Conservation (phyloP, 2,888 invertebrate species). For the Dilophus febrilis region DNA sequence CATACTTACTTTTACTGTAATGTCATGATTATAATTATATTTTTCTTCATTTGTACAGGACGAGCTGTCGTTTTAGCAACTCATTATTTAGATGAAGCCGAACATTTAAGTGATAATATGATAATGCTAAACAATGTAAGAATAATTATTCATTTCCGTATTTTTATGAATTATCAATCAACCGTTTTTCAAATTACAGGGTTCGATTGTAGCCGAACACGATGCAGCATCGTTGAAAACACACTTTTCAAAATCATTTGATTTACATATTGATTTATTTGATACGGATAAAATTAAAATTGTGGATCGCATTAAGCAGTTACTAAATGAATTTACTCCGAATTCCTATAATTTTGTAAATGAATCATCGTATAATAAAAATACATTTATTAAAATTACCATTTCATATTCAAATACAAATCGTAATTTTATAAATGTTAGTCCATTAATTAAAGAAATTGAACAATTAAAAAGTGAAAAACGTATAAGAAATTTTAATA, state of each 20-base stretch:
- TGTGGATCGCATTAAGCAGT: not conserved
- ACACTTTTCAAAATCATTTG: conserved; percentile 22
- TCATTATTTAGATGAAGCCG: conserved; percentile 79
- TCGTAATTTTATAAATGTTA: conserved; percentile 17
- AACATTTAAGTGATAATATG: conserved; percentile 68
- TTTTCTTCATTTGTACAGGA: conserved; percentile 22
- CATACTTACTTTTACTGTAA: too few relatives aligned
- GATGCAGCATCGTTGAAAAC: conserved; percentile 22
- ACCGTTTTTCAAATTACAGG: not conserved
- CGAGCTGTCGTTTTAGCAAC: conserved; percentile 71
- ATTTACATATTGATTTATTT: conserved; percentile 12
- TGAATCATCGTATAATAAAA: not conserved
- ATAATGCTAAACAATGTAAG: conserved; percentile 56
- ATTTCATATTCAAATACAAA: conserved; percentile 4
- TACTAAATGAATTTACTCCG: conserved; percentile 1
- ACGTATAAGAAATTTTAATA: conserved; percentile 32
- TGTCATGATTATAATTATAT: too few relatives aligned
- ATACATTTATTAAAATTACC: not conserved
- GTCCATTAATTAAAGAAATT: conserved; percentile 30
- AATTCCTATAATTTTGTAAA: not conserved
- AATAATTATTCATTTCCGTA: not conserved
- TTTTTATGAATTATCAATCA: not conserved
- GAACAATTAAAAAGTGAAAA: conserved; percentile 31
- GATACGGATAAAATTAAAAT: conserved; percentile 4
- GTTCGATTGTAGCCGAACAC: conserved; percentile 22